phyloP scores from a whole-genome alignment of 1,140 invertebrate species.

The Lanistes nyassanus region DNA sequence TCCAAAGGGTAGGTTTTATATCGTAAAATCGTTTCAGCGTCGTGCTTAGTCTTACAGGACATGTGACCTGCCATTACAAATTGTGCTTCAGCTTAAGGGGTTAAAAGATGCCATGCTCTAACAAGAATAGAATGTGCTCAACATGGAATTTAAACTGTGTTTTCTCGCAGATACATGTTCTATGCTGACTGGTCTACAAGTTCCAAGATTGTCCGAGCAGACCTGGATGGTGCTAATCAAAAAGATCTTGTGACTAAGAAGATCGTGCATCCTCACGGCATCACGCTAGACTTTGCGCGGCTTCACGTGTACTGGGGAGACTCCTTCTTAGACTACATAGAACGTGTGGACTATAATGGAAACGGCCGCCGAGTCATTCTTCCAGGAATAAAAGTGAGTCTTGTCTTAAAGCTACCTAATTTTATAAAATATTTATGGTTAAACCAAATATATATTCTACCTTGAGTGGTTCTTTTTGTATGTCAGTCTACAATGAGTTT shows the following conservation, averaged over 20 bases:
- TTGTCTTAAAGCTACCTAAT: not conserved
- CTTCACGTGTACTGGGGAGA: conserved; percentile 76
- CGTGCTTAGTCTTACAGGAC: no score
- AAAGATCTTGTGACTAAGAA: conserved; percentile 82
- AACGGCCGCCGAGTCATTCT: conserved; percentile 74
- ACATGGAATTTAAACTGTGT: not conserved
- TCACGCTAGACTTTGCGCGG: conserved; percentile 76
- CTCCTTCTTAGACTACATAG: conserved; percentile 84
- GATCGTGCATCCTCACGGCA: conserved; percentile 96
- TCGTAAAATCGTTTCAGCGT: conserved; percentile 69
- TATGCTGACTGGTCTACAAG: conserved; percentile 69
- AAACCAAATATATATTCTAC: not conserved
- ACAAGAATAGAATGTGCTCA: no score
- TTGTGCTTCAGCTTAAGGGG: no score
- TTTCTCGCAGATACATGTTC: conserved; percentile 45
- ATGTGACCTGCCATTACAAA: no score
- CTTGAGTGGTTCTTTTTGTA: not conserved
- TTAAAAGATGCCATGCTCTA: no score
- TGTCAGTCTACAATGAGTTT: not conserved
- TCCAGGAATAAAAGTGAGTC: conserved; percentile 69
- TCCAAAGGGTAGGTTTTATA: conserved; percentile 90
- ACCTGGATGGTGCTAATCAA: conserved; percentile 82
- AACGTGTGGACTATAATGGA: conserved; percentile 91
- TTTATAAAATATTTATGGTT: not conserved
- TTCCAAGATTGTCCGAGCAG: conserved; percentile 92